Base-by-base conservation (phyloP, 2,113 vertebrate species). In the Myotis yumanensis region DNA sequence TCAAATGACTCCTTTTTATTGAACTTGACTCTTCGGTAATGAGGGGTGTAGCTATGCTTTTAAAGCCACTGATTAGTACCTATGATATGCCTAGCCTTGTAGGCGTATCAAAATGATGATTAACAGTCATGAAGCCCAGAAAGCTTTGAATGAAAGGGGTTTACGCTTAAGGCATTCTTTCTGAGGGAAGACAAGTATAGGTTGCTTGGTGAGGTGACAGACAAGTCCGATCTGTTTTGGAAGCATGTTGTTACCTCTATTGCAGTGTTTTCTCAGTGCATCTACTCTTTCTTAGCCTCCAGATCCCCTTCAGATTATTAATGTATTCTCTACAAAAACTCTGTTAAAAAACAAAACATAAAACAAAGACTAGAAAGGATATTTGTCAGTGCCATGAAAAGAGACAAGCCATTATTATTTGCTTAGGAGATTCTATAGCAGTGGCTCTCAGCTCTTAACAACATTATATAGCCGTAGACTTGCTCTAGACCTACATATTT, bases 1-100 rank as follows among this genome's bases (percentile, higher is more conserved):
- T 54, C 12, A 81, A 94, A 81, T 94, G 83, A 95, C 54, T 94
- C 18, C 20, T 94, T 5, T 92, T 96, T 94, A 93, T 90, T 96
- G 43, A 92, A 64, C 32, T 52, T 90, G 94, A 95, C 92, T 96
- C 95, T 93, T 92, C 75, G 68, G 80, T 96, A 97, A 96, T 96
- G 83, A 95, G 88, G 82, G 93, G 68, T 93, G 82, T 92, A 73
- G 83, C 69, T 95, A 43, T 59, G 86, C 62, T 86, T 93, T 86
- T 82, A 94, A 97, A 97, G 73, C 86, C 82, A 91, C 86, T 96
- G 79, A 96, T 96, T 94, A 95, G 80, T 89, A 95, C 86, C 51
- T 96, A 4, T 72, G 87, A 68, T 94, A 87, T 94, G 66, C 80
- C 43, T 90, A 73, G 69, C 86, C 91, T 96, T 95, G 32, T 94